Percentiles rank a stretch among this genome's conserved stretches.
These are phyloP conservation scores for Columba livia DNA, from an alignment of 2,113 vertebrate genomes.

Conservation along the genomic window DNA sequence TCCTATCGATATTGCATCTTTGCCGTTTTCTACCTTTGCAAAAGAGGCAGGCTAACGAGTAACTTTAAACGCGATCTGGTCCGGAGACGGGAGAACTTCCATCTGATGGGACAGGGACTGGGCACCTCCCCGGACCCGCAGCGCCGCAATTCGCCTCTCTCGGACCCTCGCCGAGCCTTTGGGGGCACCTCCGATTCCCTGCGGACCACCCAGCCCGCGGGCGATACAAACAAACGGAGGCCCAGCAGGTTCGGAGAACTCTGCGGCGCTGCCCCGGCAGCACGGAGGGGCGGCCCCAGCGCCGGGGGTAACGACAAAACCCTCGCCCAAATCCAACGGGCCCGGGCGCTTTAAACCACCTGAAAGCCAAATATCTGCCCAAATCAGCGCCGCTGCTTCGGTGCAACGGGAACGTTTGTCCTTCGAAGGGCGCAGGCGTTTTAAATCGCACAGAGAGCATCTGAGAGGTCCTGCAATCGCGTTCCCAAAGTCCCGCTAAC, in stretches of 20 bases:
- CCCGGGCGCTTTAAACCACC: background rate
- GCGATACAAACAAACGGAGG: background rate
- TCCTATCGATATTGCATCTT: background rate
- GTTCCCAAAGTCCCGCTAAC: background rate
- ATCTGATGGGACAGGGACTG: background rate
- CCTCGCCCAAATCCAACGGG: background rate
- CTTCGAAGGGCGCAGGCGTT: background rate
- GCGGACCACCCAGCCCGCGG: background rate
- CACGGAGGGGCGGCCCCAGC: no score
- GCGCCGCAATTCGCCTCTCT: background rate
- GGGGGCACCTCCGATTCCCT: no score
- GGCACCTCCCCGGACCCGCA: background rate
- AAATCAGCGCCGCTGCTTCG: no score
- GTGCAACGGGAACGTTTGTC: background rate
- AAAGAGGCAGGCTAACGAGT: background rate
- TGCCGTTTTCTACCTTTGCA: background rate
- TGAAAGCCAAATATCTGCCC: background rate
- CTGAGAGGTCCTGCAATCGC: background rate
- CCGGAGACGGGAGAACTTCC: background rate
- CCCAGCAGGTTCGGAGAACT: accelerated
- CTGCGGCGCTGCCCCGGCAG: background rate
- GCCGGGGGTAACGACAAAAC: background rate
- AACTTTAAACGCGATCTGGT: background rate
- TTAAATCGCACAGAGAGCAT: background rate
- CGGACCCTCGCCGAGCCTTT: background rate